A percentile compares a stretch with the other conserved stretches of the same genome.
Conservation (phyloP, 2,113 vertebrate genomes). For the Gymnocephalus cernua region DNA sequence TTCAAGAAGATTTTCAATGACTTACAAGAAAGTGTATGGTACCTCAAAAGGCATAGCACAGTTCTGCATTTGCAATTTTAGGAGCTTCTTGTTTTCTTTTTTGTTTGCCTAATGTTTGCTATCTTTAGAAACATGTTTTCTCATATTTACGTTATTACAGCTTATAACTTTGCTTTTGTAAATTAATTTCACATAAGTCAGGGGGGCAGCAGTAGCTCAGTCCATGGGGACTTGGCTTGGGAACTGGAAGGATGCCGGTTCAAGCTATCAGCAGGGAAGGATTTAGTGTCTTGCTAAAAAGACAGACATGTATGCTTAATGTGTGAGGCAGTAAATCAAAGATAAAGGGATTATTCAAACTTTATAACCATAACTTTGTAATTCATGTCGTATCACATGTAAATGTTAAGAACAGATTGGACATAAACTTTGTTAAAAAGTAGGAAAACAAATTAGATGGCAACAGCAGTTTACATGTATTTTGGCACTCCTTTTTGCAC, state of each 20-base stretch:
- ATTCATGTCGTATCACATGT: neutral
- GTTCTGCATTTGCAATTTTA: neutral
- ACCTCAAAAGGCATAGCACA: neutral
- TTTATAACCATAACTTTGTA: neutral
- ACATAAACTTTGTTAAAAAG: neutral
- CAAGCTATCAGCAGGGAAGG: neutral
- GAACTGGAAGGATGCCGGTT: too few relatives aligned
- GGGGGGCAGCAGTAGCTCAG: neutral
- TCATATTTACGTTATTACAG: neutral
- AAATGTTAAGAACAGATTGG: neutral
- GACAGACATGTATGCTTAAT: neutral
- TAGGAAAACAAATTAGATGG: neutral
- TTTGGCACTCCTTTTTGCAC: neutral
- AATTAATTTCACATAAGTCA: neutral
- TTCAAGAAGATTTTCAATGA: conserved; percentile 13
- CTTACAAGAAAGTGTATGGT: neutral
- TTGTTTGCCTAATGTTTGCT: neutral
- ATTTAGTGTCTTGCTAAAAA: neutral
- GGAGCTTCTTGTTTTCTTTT: neutral
- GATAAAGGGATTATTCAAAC: neutral
- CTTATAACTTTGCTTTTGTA: neutral
- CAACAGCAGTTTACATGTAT: neutral
- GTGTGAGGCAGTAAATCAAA: neutral
- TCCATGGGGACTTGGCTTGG: too few relatives aligned
- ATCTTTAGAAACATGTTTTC: neutral